Base-by-base conservation (phyloP, 2,888 invertebrate genomes). In the Apantesis nais region DNA sequence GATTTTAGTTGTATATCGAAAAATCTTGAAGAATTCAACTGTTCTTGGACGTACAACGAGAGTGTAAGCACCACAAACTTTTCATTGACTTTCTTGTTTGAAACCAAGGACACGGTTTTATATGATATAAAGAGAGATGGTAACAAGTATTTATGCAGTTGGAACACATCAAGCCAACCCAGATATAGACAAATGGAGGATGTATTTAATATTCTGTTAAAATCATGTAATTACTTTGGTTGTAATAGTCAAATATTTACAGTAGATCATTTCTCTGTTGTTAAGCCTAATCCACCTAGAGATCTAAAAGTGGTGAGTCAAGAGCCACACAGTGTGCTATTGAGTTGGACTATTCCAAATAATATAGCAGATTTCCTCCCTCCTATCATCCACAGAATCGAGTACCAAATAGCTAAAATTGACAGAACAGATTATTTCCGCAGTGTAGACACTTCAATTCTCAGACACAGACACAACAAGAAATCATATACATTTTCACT, bases 1-100 rank as follows among this genome's bases (percentile, higher is more conserved):
- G 96, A 97, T 87, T 98, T 98, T 83, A 92, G 92, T 39, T 98
- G 98, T 85, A 90, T 96, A 66, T 97, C 97, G 19, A 93, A 96
- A 77, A 97, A 98, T 87, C 97, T 97, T 92, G 96, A 97, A 68
- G 96, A 96, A 81, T 91, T 98, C 79, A 97, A 96, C 22, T 98
- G 98, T 86, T 95, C 96, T 2, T 98, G 98, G 97, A 96, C 95
- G 0, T 93, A 95, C 63, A 96, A 96, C 1, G 83, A 84, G 3
- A 77, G 93, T 92, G 96, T 72, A 55, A 90, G 88, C 77, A 80
- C 78, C 52, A 87, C 89, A 44, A 87, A 86, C 66, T 92, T 91
- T 74, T 79, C 82, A 31, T 73, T 94, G 48, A 87, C 88, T 66
- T 92, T 90, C 76, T 78, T 85, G n/a, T 75, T 88, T 12, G 84